Evolutionary conservation across 2,888 invertebrate species (phyloP).

Genomic region (Scelioninae gen. 2): DNA sequence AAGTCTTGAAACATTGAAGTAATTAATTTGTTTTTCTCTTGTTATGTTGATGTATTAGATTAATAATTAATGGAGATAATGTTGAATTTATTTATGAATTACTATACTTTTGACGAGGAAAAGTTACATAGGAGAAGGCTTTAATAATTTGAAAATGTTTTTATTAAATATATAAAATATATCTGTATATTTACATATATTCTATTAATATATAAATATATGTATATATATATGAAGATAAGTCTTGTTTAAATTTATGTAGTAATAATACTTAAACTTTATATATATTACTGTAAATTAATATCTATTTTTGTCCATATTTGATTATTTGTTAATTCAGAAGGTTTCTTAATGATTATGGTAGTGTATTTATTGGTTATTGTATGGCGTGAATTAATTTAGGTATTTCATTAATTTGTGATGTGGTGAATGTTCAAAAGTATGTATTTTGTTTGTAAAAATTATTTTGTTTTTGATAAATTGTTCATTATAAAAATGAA

Average conservation of each 20-base stretch:
- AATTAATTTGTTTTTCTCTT: too few relatives aligned
- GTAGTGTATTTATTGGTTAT: conserved; percentile 9
- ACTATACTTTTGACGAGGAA: conserved; percentile 26
- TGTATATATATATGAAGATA: conserved; percentile 40
- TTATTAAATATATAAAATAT: conserved; percentile 29
- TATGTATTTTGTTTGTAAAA: conserved; percentile 12
- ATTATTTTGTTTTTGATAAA: conserved; percentile 10
- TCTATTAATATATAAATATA: conserved; percentile 48
- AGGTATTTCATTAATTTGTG: conserved; percentile 37
- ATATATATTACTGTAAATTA: conserved; percentile 31
- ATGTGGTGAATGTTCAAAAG: conserved; percentile 3
- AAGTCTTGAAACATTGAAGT: neutral
- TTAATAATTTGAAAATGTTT: conserved; percentile 33
- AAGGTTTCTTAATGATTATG: conserved; percentile 9
- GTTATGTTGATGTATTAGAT: conserved; percentile 4
- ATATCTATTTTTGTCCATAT: conserved; percentile 15
- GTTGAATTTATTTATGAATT: conserved; percentile 38
- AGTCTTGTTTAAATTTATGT: conserved; percentile 48
- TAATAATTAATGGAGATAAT: conserved; percentile 14
- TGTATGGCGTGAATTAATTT: conserved; percentile 26
- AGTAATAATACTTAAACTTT: conserved; percentile 47
- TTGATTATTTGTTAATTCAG: conserved; percentile 13
- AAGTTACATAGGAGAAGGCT: conserved; percentile 11
- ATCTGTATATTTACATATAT: conserved; percentile 43
- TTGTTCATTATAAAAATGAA: conserved; percentile 23